Evolutionary conservation across 2,888 invertebrate species (phyloP).

Genomic region (Chrysina gloriosa): DNA sequence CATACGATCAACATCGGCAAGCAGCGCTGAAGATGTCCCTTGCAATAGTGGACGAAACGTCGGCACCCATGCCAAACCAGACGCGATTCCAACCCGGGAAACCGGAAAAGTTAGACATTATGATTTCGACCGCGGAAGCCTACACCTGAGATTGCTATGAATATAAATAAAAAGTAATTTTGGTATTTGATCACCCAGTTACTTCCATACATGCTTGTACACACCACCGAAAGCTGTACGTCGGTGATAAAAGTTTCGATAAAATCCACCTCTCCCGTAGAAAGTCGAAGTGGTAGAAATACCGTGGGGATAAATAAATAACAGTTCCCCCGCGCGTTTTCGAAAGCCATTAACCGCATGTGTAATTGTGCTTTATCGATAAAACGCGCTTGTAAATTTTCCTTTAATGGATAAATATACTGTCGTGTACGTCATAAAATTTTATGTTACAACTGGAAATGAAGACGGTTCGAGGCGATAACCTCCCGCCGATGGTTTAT

Average conservation of each 20-base stretch:
- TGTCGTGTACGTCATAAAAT: neutral
- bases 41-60: too few species aligned
- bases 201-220: too few species aligned
- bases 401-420: neutral
- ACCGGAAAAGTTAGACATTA: too few species aligned
- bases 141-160: too few species aligned
- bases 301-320: neutral
- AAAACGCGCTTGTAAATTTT: neutral
- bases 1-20: too few species aligned
- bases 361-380: neutral
- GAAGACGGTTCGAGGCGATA: neutral
- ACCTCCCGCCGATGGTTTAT: neutral
- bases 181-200: too few species aligned
- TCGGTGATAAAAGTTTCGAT: neutral
- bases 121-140: too few species aligned
- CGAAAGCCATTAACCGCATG: neutral
- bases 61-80: too few species aligned
- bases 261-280: neutral
- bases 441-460: neutral
- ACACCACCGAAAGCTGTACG: too few species aligned
- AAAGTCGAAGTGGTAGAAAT: neutral
- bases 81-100: too few species aligned
- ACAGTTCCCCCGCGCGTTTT: neutral
- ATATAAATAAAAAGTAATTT: too few species aligned
- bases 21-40: too few species aligned